Evolutionary conservation across 2,113 vertebrate species (phyloP), one percentile per base, ranked within the genome.

Genomic region (Monarcha castaneiventris): DNA sequence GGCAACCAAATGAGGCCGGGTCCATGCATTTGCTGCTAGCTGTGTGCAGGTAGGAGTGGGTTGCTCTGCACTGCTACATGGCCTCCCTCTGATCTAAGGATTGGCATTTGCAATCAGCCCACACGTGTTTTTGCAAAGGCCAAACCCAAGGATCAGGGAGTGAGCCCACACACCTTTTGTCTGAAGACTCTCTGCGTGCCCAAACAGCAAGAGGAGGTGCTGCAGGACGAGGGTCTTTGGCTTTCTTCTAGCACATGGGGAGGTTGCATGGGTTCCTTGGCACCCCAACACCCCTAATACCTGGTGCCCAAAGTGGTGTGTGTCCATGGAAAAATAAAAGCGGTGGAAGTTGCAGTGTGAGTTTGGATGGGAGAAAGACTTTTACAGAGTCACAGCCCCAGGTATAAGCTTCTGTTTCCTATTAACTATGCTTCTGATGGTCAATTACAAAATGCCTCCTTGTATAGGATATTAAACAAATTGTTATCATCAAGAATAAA

Each of bases 381-480:
- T 91, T 58, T 87, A 33, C 20, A 54, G 8, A 25, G 41, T 73
- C 85, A 39, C 9, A 73, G 74, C 26, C 37, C 16, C 21, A n/a
- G 29, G 3, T 56, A 23, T 30, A 82, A 82, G 26, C 32, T 89
- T 89, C 62, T 85, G 59, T 86, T 95, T 93, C 72, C 55, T 37
- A 74, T 90, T 90, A 77, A 37, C 68, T 61, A 3, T 46, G 58
- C 10, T 86, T 76, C 67, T 83, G 63, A 51, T 63, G 16, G 43
- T 20, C 22, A 13, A 73, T 44, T 44, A 74, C 46, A 73, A 85
- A 91, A 68, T 69, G 12, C 9, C 8, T 93, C 35, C 25, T 41
- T 82, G 33, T 64, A 27, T 83, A 71, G 43, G 39, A 43, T 86
- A 92, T 96, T 92, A 93, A 95, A 92, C 32, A 72, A 41, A 68